These are phyloP conservation scores for Papilio polyxenes DNA, from an alignment of 1,140 invertebrate species.

Conservation along the genomic window DNA sequence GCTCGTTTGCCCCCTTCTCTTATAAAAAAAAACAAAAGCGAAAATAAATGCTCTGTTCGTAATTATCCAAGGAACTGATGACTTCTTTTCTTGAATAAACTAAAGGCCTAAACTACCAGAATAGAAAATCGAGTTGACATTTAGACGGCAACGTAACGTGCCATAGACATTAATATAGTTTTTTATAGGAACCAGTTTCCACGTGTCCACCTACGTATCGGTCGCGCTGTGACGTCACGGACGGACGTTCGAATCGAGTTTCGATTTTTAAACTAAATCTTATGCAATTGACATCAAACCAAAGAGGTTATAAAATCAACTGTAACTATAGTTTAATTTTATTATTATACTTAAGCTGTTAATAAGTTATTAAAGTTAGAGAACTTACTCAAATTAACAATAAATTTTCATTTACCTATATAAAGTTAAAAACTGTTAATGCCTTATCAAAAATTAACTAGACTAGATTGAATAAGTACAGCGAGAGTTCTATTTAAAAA, in stretches of 20 bases:
- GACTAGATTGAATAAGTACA: too few species aligned
- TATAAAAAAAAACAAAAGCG: too few species aligned
- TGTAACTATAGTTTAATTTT: neutral
- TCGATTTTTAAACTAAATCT: conserved; percentile 23
- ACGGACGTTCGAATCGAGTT: conserved; percentile 11
- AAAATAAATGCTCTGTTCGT: neutral
- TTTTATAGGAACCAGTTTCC: conserved; percentile 17
- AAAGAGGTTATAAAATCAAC: neutral
- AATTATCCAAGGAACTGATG: neutral
- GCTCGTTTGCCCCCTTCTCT: too few species aligned
- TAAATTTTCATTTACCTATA: too few species aligned
- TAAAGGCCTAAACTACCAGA: neutral
- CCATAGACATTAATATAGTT: conserved; percentile 26
- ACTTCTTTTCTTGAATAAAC: neutral
- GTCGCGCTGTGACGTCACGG: neutral
- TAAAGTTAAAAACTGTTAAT: too few species aligned
- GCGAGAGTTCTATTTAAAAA: too few species aligned
- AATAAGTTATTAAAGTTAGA: too few species aligned
- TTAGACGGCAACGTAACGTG: conserved; percentile 15
- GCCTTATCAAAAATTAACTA: too few species aligned
- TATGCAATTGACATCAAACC: neutral
- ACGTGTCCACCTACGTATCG: conserved; percentile 17
- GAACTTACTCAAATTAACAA: too few species aligned
- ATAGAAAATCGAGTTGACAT: conserved; percentile 13
- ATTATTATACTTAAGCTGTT: neutral